A percentile compares a stretch with the other conserved stretches of the same genome.
Conservation (phyloP, 2,888 invertebrate species). For the Eristalis tenax region DNA sequence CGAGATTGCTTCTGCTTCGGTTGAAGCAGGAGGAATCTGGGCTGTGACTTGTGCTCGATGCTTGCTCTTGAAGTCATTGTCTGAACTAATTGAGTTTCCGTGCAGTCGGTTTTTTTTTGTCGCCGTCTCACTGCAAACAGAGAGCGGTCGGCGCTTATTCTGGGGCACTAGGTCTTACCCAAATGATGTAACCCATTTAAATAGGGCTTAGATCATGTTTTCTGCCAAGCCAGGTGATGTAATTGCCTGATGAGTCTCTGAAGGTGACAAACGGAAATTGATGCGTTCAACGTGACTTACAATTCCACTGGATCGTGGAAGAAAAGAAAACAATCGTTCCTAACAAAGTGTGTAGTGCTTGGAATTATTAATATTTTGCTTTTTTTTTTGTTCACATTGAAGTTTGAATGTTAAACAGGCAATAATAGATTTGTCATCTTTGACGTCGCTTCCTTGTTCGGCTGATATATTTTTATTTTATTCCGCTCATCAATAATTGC, state of each 20-base stretch:
- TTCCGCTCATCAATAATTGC: no score
- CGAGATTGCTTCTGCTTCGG: conserved; percentile 13
- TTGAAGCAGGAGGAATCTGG: not conserved
- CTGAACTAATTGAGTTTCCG: conserved; percentile 37
- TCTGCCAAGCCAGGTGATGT: not conserved
- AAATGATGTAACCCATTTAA: conserved; percentile 1
- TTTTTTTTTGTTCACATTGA: no score
- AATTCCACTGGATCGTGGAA: not conserved
- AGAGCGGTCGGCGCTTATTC: not conserved
- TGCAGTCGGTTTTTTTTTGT: conserved; percentile 7
- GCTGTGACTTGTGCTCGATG: conserved; percentile 5
- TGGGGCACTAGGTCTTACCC: not conserved
- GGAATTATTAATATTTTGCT: no score
- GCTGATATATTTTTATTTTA: no score
- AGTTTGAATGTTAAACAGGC: no score
- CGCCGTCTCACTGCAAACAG: not conserved
- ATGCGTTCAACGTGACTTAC: conserved; percentile 1
- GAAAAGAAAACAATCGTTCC: not conserved
- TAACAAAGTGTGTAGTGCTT: not conserved
- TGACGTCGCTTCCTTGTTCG: no score
- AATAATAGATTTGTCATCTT: no score
- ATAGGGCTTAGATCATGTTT: not conserved
- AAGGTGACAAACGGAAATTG: not conserved
- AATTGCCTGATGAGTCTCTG: not conserved
- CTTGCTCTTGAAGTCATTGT: conserved; percentile 44